Percentiles rank a stretch among this genome's conserved stretches.
These are phyloP conservation scores for Choristoneura rosaceana DNA, from an alignment of 2,888 invertebrate genomes.

Conservation along the genomic window DNA sequence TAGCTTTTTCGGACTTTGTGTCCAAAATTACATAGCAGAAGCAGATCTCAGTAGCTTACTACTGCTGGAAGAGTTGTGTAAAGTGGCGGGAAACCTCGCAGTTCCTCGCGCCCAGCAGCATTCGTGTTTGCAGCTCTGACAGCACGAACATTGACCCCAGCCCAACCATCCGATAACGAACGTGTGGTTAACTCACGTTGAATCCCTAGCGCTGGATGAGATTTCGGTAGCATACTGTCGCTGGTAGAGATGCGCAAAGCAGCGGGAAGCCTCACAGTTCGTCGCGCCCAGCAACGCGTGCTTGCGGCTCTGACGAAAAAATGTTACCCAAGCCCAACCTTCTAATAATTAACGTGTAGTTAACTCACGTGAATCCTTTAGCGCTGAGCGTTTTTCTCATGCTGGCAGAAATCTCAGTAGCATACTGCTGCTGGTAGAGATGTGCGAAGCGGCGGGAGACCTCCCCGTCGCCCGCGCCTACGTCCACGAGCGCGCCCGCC, in stretches of 20 bases:
- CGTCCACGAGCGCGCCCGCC: conserved; percentile 67
- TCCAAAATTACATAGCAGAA: no score
- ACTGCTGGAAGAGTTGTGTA: conserved; percentile 88
- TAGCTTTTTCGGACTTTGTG: no score
- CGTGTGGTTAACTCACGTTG: no score
- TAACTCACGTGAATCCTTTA: conserved; percentile 91
- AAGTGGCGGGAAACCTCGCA: conserved; percentile 95
- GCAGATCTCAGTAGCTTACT: conserved; percentile 96
- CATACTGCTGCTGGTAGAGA: conserved; percentile 91
- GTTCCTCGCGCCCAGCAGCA: conserved; percentile 86
- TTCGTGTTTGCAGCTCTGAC: conserved; percentile 92
- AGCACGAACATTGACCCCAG: conserved; percentile 99
- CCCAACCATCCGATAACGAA: conserved; percentile 88
- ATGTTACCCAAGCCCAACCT: conserved; percentile 95
- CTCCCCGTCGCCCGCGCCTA: conserved; percentile 98
- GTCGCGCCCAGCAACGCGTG: conserved; percentile 89
- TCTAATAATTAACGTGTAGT: conserved; percentile 70
- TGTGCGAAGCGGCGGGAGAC: conserved; percentile 93
- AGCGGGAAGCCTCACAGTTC: conserved; percentile 96
- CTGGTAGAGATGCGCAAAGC: conserved; percentile 90
- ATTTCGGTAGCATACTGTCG: conserved; percentile 95
- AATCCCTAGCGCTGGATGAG: conserved; percentile 91
- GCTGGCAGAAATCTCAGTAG: conserved; percentile 95
- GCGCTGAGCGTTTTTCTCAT: conserved; percentile 93
- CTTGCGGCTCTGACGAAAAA: conserved; percentile 96